Conservation (phyloP, 2,888 invertebrate genomes). For the Tillus elongatus region DNA sequence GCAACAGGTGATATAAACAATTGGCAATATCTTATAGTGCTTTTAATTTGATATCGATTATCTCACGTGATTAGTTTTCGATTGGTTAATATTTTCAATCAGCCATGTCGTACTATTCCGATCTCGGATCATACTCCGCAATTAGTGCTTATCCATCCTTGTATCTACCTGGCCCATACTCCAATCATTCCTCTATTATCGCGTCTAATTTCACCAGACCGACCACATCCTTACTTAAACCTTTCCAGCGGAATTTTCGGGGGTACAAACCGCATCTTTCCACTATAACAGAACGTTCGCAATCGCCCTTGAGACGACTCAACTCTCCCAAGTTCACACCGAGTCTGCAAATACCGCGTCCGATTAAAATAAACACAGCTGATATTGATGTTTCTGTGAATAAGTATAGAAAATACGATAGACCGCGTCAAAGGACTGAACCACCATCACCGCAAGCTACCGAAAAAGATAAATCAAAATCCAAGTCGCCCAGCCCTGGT, state of each 20-base stretch:
- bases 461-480: slow-evolving; percentile 6
- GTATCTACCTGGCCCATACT: slow-evolving; percentile 46
- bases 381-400: slow-evolving; percentile 76
- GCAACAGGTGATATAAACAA: no score
- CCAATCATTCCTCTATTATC: slow-evolving; percentile 44
- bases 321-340: slow-evolving; percentile 47
- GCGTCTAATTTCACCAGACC: slow-evolving; percentile 34
- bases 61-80: slow-evolving; percentile 15
- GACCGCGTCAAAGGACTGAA: slow-evolving; percentile 22
- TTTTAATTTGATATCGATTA: no score
- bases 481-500: slow-evolving; percentile 10
- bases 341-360: slow-evolving; percentile 48
- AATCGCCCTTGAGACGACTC: slow-evolving; percentile 42
- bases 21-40: no score
- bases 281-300: slow-evolving; percentile 57
- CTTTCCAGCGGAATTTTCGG: slow-evolving; percentile 35
- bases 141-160: slow-evolving; percentile 46
- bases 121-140: slow-evolving; percentile 47
- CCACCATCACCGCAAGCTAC: slow-evolving; percentile 10
- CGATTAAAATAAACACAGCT: slow-evolving; percentile 71
- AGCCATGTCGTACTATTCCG: slow-evolving; percentile 61
- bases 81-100: neutral
- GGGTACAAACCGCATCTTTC: slow-evolving; percentile 65
- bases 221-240: slow-evolving; percentile 23
- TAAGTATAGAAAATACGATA: slow-evolving; percentile 45